These are phyloP conservation scores for Tonatia bakeri DNA, from an alignment of 2,113 vertebrate genomes.

Conservation along the genomic window DNA sequence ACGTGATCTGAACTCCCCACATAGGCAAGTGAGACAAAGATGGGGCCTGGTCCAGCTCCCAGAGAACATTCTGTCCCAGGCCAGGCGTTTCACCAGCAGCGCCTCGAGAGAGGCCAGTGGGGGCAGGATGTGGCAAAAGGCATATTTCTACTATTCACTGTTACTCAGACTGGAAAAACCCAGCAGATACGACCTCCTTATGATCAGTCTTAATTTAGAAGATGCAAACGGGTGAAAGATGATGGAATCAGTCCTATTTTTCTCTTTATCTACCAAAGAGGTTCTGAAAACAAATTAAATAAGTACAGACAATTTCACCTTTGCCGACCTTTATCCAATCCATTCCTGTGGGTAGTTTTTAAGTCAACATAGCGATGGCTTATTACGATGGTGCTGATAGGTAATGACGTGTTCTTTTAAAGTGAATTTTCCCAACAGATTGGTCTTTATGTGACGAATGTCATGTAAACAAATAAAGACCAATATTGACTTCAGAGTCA, in stretches of 20 bases:
- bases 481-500: background rate
- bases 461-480: background rate
- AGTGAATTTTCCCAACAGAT: background rate
- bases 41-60: background rate
- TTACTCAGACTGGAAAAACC: background rate
- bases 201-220: background rate
- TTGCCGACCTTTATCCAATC: background rate
- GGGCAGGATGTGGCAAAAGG: background rate
- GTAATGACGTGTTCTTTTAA: background rate
- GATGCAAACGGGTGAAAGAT: background rate
- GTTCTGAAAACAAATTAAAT: background rate
- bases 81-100: background rate
- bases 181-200: rapidly evolving
- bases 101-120: background rate
- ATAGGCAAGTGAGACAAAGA: background rate
- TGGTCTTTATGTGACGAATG: background rate
- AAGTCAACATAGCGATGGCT: background rate
- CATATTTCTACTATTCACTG: background rate
- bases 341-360: background rate
- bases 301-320: background rate
- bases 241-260: background rate
- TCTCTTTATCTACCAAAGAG: background rate
- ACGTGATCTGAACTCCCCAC: background rate
- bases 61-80: background rate
- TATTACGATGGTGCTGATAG: background rate